Percentiles rank a stretch among this genome's conserved stretches.
Conservation (phyloP, 23 tunicate species). For the Styela clava region DNA sequence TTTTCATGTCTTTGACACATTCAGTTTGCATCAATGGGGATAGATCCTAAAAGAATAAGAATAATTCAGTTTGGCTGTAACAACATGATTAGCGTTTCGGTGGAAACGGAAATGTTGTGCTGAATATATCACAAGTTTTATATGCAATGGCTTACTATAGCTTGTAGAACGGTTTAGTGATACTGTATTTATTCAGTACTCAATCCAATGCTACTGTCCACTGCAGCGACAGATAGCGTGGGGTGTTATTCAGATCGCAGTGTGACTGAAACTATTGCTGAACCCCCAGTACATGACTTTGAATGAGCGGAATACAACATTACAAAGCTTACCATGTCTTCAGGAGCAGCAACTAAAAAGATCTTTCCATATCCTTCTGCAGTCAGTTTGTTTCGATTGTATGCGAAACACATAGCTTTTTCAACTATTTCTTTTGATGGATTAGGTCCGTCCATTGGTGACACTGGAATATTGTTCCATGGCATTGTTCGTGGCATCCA, state of each 20-base stretch:
- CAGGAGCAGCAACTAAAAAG: slow-evolving; percentile 1
- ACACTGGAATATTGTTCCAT: not conserved
- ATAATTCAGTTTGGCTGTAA: too few relatives aligned
- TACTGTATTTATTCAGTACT: too few relatives aligned
- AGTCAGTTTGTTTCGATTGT: not conserved
- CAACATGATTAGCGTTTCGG: not conserved
- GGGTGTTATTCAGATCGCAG: too few relatives aligned
- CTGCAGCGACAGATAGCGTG: too few relatives aligned
- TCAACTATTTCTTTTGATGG: not conserved
- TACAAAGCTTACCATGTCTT: slow-evolving; percentile 26
- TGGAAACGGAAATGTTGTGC: not conserved
- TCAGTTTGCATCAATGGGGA: not conserved
- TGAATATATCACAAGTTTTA: not conserved
- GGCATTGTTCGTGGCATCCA: not conserved
- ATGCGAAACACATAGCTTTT: not conserved
- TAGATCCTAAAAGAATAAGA: not conserved
- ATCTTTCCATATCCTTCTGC: not conserved
- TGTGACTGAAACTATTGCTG: too few relatives aligned
- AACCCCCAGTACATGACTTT: too few relatives aligned
- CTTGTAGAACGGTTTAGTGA: too few relatives aligned
- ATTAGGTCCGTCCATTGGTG: not conserved
- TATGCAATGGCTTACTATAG: too few relatives aligned
- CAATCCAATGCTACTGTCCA: too few relatives aligned
- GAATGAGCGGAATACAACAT: too few relatives aligned
- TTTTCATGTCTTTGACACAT: not conserved